These are phyloP conservation scores for Acanthis flammea DNA, from an alignment of 2,797 vertebrate species.

Conservation along the genomic window DNA sequence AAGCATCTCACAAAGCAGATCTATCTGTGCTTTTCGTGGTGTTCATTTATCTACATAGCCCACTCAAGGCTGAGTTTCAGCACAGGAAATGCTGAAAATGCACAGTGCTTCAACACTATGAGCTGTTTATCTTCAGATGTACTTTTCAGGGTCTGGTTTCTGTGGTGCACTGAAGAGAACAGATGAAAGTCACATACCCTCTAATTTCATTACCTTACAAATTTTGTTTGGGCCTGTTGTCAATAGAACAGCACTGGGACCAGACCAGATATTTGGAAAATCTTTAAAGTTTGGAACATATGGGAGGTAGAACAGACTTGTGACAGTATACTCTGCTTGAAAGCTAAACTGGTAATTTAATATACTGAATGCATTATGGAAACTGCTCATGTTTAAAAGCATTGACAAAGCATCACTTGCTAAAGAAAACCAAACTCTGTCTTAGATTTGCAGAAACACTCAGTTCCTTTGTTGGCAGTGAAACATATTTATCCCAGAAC, in stretches of 20 bases:
- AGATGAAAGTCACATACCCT: slow-evolving; percentile 18
- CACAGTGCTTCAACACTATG: neutral
- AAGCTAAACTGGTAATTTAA: neutral
- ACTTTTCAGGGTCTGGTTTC: slow-evolving; percentile 4
- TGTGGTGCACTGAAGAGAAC: neutral
- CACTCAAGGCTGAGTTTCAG: neutral
- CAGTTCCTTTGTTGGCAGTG: neutral
- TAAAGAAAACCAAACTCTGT: neutral
- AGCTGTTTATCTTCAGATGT: slow-evolving; percentile 23
- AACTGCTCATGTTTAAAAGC: neutral
- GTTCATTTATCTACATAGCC: neutral
- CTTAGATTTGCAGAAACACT: neutral
- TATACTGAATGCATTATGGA: neutral
- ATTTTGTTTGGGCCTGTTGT: slow-evolving; percentile 22
- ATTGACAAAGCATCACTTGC: neutral
- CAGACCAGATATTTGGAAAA: slow-evolving; percentile 16
- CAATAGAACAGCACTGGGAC: neutral
- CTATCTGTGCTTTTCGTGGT: neutral
- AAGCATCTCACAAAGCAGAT: neutral
- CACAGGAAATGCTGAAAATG: neutral
- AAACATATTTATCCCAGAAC: neutral
- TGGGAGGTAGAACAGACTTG: neutral
- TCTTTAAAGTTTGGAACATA: slow-evolving; percentile 36
- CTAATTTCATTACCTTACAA: slow-evolving; percentile 37
- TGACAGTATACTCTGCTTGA: neutral